Conservation (phyloP, 2,113 vertebrate genomes). For the Plectropomus leopardus region DNA sequence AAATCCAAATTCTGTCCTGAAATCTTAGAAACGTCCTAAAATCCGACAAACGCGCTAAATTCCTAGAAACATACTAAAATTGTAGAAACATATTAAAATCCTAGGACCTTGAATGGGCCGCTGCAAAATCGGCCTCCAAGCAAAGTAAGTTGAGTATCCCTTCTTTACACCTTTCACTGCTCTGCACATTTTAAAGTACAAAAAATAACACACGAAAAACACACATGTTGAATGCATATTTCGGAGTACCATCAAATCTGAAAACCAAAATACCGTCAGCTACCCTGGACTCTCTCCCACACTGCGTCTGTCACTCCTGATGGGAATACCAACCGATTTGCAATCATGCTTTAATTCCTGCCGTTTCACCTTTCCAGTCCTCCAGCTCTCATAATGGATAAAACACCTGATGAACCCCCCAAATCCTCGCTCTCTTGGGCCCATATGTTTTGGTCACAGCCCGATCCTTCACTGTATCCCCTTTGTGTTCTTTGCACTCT, state of each 20-base stretch:
- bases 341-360: slow-evolving; percentile 71
- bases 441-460: slow-evolving; percentile 52
- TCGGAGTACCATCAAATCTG: too few species aligned
- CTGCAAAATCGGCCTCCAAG: too few species aligned
- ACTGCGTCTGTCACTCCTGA: slow-evolving; percentile 22
- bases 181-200: neutral
- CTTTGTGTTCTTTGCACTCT: slow-evolving; percentile 47
- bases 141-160: too few species aligned
- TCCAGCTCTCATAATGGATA: slow-evolving; percentile 60
- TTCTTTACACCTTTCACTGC: neutral
- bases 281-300: slow-evolving; percentile 24
- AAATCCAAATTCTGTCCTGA: too few species aligned
- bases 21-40: too few species aligned
- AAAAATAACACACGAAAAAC: slow-evolving; percentile 22
- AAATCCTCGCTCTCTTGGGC: slow-evolving; percentile 13
- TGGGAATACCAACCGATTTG: slow-evolving; percentile 70
- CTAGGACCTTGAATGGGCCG: too few species aligned
- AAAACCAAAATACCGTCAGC: slow-evolving; percentile 11
- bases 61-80: too few species aligned
- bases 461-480: slow-evolving; percentile 42
- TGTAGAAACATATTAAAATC: too few species aligned
- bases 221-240: neutral
- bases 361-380: slow-evolving; percentile 53
- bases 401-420: slow-evolving; percentile 67
- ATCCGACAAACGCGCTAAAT: too few species aligned